These are phyloP conservation scores for Telmatherina bonti DNA, from an alignment of 2,797 vertebrate genomes.

Conservation along the genomic window DNA sequence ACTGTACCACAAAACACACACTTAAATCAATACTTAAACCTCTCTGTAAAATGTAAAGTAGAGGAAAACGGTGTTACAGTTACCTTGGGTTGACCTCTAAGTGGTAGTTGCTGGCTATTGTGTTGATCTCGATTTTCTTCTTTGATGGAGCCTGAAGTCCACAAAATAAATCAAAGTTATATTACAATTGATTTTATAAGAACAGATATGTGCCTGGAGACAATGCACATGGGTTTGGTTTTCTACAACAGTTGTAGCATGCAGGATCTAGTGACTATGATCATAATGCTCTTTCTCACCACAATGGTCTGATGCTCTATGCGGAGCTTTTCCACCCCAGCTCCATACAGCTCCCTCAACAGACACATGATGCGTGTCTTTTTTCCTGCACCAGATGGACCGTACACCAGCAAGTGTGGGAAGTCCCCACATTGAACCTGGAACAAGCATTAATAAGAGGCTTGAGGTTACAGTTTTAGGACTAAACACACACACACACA, in stretches of 20 bases:
- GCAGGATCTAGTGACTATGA: neutral
- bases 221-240: neutral
- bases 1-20: slow-evolving; percentile 72
- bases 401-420: slow-evolving; percentile 94
- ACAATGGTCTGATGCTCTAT: slow-evolving; percentile 96
- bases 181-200: neutral
- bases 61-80: too few relatives aligned
- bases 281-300: slow-evolving; percentile 68
- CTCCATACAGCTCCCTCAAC: slow-evolving; percentile 92
- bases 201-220: neutral
- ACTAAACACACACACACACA: neutral
- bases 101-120: slow-evolving; percentile 98
- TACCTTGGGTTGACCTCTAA: slow-evolving; percentile 98
- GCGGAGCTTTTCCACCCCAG: slow-evolving; percentile 95
- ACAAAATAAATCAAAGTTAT: neutral
- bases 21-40: neutral
- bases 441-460: slow-evolving; percentile 21
- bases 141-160: slow-evolving; percentile 91
- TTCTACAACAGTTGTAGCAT: neutral
- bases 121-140: slow-evolving; percentile 99
- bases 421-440: slow-evolving; percentile 97
- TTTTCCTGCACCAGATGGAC: slow-evolving; percentile 96
- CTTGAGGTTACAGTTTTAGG: neutral
- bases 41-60: too few relatives aligned
- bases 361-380: slow-evolving; percentile 99